Evolutionary conservation across 2,113 vertebrate species (phyloP), one percentile per base, ranked within the genome.

Genomic region (Dicaeum eximium): DNA sequence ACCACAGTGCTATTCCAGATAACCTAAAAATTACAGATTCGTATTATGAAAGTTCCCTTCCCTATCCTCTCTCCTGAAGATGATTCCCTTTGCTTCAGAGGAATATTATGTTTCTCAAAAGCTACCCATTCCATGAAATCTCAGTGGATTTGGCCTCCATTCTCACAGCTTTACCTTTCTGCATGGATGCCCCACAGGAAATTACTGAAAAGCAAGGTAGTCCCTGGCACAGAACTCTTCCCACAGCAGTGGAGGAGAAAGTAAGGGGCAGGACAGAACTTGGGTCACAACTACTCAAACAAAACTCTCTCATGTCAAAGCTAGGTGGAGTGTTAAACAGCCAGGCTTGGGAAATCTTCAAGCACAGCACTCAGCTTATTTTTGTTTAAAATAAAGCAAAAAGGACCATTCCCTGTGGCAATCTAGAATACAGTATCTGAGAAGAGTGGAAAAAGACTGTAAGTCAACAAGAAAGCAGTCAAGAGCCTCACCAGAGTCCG

Each of bases 401-500:
- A 77, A 58, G n/a, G 79, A 79, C 13, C 57, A n/a, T 57, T 69
- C 28, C 42, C 40, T 7, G 2, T 6, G 8, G 42, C 60, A 58
- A 57, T 67, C 88, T 80, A 65, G 90, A 81, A 86, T 11, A 37
- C 45, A 73, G 28, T 23, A 73, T 19, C 13, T 51, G 38, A 60
- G 19, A 89, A 89, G 66, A 90, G 45, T 69, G 50, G 21, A 80
- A 75, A 67, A 92, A 58, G 50, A 48, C 28, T 69, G 20, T 22
- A 86, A 89, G 35, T 33, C n/a, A 95, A 67, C 7, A 71, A 84
- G 65, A 85, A 97, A 95, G 38, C 38, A 95, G 77, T 33, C 28
- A 86, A 95, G 77, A 80, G 74, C 86, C 98, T 98, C 98, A 99
- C 99, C 99, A 99, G 98, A 97, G 99, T 99, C 98, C 99, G 98